Evolutionary conservation across 2,113 vertebrate species (phyloP).

Genomic region (Anas platyrhynchos): DNA sequence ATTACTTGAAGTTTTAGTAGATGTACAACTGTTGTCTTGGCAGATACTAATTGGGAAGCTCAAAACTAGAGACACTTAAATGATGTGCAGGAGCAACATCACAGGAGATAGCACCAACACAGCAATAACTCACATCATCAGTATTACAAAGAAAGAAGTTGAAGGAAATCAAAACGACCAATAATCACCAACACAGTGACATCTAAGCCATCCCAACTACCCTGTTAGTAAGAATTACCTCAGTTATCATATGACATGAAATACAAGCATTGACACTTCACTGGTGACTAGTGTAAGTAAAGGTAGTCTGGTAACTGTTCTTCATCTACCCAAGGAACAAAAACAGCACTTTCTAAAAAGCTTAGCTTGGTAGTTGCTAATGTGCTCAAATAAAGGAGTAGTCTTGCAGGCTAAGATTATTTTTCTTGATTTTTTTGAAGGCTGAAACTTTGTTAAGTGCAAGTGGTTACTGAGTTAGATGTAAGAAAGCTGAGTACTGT

Average conservation of each 20-base stretch:
- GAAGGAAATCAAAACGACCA: background rate
- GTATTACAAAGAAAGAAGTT: background rate
- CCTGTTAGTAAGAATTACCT: background rate
- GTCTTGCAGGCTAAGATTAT: background rate
- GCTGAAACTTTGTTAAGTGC: background rate
- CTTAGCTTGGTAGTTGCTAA: background rate
- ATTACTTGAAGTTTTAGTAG: background rate
- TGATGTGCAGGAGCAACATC: background rate
- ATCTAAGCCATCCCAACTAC: background rate
- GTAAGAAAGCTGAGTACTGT: background rate
- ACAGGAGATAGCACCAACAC: background rate
- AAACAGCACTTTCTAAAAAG: background rate
- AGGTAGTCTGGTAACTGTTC: background rate
- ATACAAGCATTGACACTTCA: background rate
- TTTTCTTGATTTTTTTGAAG: background rate
- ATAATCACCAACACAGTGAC: background rate
- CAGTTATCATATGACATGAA: background rate
- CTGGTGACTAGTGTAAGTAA: background rate
- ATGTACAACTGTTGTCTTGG: background rate
- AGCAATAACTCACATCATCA: background rate
- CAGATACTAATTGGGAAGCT: background rate
- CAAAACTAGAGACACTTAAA: background rate
- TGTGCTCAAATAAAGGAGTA: background rate
- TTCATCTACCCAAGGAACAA: background rate
- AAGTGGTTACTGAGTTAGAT: background rate